A percentile compares a stretch with the other conserved stretches of the same genome.
These are phyloP conservation scores for Nebria brevicollis DNA, from an alignment of 2,888 invertebrate species.

Conservation along the genomic window DNA sequence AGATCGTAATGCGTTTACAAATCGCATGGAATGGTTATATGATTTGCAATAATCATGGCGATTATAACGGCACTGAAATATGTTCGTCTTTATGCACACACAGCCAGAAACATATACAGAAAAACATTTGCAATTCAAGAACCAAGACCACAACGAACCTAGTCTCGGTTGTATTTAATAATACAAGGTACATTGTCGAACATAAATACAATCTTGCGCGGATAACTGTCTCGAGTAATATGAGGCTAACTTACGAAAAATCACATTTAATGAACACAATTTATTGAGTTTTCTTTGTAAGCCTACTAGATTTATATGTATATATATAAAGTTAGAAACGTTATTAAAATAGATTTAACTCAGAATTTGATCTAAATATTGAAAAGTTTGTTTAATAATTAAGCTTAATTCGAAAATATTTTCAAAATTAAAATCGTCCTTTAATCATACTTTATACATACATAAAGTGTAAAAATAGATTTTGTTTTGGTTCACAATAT, in stretches of 20 bases:
- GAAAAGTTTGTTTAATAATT: too few species aligned
- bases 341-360: too few species aligned
- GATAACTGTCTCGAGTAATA: background rate
- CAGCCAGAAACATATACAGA: background rate
- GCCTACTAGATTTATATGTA: background rate
- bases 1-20: constrained; percentile 36
- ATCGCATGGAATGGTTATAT: constrained; percentile 28
- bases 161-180: background rate
- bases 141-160: background rate
- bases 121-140: background rate
- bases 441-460: background rate
- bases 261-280: background rate
- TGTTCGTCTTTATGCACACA: constrained; percentile 2
- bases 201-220: background rate
- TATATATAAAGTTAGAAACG: background rate
- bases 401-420: too few species aligned
- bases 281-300: background rate
- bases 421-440: background rate
- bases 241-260: background rate
- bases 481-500: background rate
- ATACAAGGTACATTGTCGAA: background rate
- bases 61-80: constrained; percentile 43
- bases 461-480: background rate
- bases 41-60: constrained; percentile 45
- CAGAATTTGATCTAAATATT: too few species aligned